Evolutionary conservation across 2,113 vertebrate species (phyloP).

Genomic region (Labeo rohita): DNA sequence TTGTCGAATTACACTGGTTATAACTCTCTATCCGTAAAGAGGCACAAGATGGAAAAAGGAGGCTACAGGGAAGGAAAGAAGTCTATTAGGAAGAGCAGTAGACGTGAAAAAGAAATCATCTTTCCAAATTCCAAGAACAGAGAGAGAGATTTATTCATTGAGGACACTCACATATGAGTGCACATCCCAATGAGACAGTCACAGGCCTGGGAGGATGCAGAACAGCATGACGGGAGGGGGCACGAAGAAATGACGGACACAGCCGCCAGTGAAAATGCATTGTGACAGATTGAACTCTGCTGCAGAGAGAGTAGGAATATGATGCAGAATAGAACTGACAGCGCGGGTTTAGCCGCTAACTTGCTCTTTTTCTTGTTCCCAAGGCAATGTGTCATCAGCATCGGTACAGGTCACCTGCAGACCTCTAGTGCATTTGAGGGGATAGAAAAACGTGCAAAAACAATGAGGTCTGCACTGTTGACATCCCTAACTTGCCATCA

Average conservation of each 20-base stretch:
- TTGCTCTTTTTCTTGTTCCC: slow-evolving; percentile 28
- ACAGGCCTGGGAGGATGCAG: not conserved
- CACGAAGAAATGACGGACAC: not conserved
- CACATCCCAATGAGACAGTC: slow-evolving; percentile 17
- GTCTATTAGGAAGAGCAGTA: not conserved
- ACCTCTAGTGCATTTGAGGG: not conserved
- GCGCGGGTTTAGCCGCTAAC: not conserved
- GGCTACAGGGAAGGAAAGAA: not conserved
- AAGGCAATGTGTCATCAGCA: slow-evolving; percentile 16
- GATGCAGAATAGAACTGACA: slow-evolving; percentile 17
- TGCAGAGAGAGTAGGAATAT: not conserved
- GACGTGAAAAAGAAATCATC: not conserved
- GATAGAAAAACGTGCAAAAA: not conserved
- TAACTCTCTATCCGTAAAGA: not conserved
- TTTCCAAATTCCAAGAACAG: not conserved
- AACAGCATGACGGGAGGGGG: not conserved
- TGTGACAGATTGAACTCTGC: not conserved
- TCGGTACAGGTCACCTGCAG: not conserved
- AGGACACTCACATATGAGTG: slow-evolving; percentile 3
- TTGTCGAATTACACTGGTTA: not conserved
- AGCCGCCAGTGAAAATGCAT: not conserved
- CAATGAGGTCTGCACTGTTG: not conserved
- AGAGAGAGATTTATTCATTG: not conserved
- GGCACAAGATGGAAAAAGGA: not conserved
- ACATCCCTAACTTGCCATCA: not conserved